These are phyloP conservation scores for Drosophila asahinai DNA, from an alignment of 1,140 invertebrate species.

Conservation along the genomic window DNA sequence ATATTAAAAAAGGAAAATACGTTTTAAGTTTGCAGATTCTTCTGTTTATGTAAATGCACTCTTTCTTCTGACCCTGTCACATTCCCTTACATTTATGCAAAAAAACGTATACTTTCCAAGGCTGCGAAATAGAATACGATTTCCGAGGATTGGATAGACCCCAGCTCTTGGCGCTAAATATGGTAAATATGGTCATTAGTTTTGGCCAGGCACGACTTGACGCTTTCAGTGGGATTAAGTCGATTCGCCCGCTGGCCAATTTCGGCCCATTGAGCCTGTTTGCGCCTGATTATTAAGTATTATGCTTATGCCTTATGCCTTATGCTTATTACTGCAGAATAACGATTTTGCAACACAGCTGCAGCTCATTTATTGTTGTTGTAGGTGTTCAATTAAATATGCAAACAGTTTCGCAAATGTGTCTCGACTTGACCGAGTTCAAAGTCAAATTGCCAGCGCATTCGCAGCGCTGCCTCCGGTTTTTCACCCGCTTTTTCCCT, in stretches of 20 bases:
- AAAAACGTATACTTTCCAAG: conserved; percentile 14
- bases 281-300: conserved; percentile 75
- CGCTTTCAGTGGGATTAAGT: conserved; percentile 62
- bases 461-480: conserved; percentile 34
- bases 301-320: conserved; percentile 49
- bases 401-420: conserved; percentile 81
- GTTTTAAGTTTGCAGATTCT: no score
- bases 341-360: conserved; percentile 60
- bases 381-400: conserved; percentile 84
- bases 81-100: conserved; percentile 2
- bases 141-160: conserved; percentile 33
- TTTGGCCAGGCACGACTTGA: conserved; percentile 72
- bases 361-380: conserved; percentile 73
- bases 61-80: background rate
- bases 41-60: background rate
- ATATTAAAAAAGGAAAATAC: conserved; percentile 7
- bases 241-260: conserved; percentile 66
- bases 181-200: conserved; percentile 72
- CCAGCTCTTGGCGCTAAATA: conserved; percentile 59
- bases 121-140: conserved; percentile 7
- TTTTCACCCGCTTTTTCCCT: conserved; percentile 11
- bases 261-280: conserved; percentile 78
- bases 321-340: conserved; percentile 72
- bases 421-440: conserved; percentile 82
- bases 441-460: conserved; percentile 77